Evolutionary conservation across 2,888 invertebrate genomes (phyloP).

Genomic region (Polyommatus icarus): DNA sequence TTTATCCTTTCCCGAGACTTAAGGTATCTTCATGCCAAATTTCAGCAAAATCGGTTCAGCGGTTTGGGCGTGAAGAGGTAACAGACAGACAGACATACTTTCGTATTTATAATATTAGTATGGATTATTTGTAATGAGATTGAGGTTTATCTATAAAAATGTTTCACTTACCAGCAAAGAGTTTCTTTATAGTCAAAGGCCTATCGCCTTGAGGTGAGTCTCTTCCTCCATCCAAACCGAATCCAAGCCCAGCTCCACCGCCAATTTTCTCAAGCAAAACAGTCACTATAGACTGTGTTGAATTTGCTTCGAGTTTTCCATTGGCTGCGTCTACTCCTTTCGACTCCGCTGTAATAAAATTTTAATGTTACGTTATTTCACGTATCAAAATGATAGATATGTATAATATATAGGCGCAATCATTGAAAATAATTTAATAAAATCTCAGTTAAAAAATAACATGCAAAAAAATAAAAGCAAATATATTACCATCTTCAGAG

Average conservation of each 20-base stretch:
- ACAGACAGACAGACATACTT: too few relatives aligned
- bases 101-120: too few relatives aligned
- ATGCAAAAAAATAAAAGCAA: background rate
- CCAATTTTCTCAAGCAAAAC: slow-evolving; percentile 79
- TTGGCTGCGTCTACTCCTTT: slow-evolving; percentile 55
- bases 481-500: slow-evolving; percentile 68
- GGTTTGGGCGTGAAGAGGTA: too few relatives aligned
- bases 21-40: too few relatives aligned
- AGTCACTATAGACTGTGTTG: slow-evolving; percentile 59
- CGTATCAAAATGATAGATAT: too few relatives aligned
- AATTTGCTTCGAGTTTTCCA: slow-evolving; percentile 44
- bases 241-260: slow-evolving; percentile 92
- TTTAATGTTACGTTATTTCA: background rate
- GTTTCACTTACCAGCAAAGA: slow-evolving; percentile 89
- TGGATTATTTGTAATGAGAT: background rate
- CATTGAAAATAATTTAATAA: too few relatives aligned
- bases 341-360: slow-evolving; percentile 64
- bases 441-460: background rate
- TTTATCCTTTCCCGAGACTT: too few relatives aligned
- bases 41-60: too few relatives aligned
- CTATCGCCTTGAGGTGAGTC: slow-evolving; percentile 94
- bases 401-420: too few relatives aligned
- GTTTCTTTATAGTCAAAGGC: slow-evolving; percentile 94
- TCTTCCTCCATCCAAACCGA: slow-evolving; percentile 96
- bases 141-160: background rate